Evolutionary conservation across 2,797 vertebrate genomes (phyloP).

Genomic region (Sebastes kiyomatsui): DNA sequence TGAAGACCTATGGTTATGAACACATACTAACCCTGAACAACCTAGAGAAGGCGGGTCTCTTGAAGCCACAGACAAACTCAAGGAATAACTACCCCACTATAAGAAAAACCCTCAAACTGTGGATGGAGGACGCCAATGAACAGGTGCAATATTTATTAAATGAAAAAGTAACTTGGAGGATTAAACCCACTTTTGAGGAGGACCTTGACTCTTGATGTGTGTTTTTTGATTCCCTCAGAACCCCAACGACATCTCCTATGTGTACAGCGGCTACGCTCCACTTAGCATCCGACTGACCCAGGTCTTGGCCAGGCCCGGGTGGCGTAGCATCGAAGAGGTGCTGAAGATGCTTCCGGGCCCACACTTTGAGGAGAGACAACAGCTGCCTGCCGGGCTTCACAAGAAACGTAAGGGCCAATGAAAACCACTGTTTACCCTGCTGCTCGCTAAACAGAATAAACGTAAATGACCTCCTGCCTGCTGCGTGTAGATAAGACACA

Average conservation of each 20-base stretch:
- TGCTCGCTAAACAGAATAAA: conserved; percentile 18
- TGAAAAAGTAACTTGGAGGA: background rate
- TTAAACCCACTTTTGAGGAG: background rate
- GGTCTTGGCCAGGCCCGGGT: conserved; percentile 92
- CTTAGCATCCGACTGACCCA: conserved; percentile 95
- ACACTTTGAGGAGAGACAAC: conserved; percentile 96
- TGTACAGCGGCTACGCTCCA: conserved; percentile 96
- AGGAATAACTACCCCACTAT: conserved; percentile 97
- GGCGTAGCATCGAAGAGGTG: conserved; percentile 98
- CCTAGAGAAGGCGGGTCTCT: conserved; percentile 92
- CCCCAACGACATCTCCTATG: conserved; percentile 97
- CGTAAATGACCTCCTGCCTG: conserved; percentile 46
- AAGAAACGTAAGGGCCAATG: conserved; percentile 81
- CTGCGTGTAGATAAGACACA: conserved; percentile 72
- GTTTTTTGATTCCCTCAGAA: conserved; percentile 81
- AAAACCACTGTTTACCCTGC: conserved; percentile 26
- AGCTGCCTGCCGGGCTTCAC: conserved; percentile 90
- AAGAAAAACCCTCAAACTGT: conserved; percentile 94
- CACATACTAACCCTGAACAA: conserved; percentile 95
- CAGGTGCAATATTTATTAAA: conserved; percentile 79
- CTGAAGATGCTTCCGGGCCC: conserved; percentile 96
- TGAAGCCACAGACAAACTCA: conserved; percentile 87
- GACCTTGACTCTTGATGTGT: background rate
- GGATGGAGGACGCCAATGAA: conserved; percentile 99
- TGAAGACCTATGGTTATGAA: conserved; percentile 94